A percentile compares a stretch with the other conserved stretches of the same genome.
These are phyloP conservation scores for Callaeas wilsoni DNA, from an alignment of 2,113 vertebrate genomes.

Conservation along the genomic window DNA sequence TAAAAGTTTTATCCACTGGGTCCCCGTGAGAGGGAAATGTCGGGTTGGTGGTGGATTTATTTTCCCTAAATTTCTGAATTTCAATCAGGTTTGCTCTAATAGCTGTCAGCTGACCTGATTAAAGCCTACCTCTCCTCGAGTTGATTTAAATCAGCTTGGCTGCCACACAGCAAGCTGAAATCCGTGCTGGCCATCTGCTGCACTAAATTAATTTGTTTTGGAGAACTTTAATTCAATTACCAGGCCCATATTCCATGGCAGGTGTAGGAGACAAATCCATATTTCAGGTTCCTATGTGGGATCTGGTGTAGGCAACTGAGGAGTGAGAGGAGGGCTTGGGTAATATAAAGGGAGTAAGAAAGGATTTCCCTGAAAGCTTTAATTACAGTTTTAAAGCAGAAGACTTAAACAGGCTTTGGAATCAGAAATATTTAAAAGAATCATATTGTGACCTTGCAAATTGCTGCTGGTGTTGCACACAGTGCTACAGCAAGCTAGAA, in stretches of 20 bases:
- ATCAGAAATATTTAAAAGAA: background rate
- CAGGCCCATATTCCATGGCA: background rate
- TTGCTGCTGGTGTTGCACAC: background rate
- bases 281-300: background rate
- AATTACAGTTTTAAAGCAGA: slow-evolving; percentile 14
- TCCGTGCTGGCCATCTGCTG: slow-evolving; percentile 57
- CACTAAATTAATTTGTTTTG: slow-evolving; percentile 49
- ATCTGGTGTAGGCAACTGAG: background rate
- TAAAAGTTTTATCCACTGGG: background rate
- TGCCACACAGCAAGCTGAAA: slow-evolving; percentile 48
- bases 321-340: background rate
- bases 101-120: slow-evolving; percentile 64
- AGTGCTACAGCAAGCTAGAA: background rate
- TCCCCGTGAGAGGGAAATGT: background rate
- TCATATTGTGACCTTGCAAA: background rate
- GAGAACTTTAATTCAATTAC: slow-evolving; percentile 48
- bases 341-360: background rate
- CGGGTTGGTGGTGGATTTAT: background rate
- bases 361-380: slow-evolving; percentile 13
- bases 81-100: slow-evolving; percentile 32
- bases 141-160: slow-evolving; percentile 62
- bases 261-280: background rate
- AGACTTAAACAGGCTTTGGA: slow-evolving; percentile 5
- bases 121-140: slow-evolving; percentile 21
- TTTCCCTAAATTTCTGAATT: slow-evolving; percentile 41